Evolutionary conservation across 2,888 invertebrate species (phyloP).

Genomic region (Meghimatium bilineatum): DNA sequence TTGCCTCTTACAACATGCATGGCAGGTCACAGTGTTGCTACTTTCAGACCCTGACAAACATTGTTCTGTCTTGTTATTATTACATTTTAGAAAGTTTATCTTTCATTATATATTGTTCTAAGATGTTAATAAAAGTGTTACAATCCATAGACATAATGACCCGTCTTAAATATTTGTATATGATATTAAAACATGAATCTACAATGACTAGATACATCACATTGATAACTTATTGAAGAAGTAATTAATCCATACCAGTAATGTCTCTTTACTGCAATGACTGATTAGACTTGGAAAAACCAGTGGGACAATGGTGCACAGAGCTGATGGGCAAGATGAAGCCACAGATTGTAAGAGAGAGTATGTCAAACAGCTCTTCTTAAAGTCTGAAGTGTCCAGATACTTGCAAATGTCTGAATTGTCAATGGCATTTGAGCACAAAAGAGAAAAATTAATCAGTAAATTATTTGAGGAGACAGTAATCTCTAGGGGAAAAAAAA

Average conservation of each 20-base stretch:
- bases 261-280: slow-evolving; percentile 18
- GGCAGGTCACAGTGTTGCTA: no score
- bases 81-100: no score
- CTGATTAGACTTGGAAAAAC: slow-evolving; percentile 34
- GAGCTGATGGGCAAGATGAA: slow-evolving; percentile 14
- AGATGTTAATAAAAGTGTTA: no score
- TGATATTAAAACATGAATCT: no score
- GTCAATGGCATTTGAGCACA: not conserved
- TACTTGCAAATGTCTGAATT: slow-evolving; percentile 40
- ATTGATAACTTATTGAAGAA: not conserved
- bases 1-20: no score
- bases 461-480: not conserved
- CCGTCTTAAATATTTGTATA: no score
- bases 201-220: not conserved
- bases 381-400: slow-evolving; percentile 36
- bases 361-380: slow-evolving; percentile 41
- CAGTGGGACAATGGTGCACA: slow-evolving; percentile 26
- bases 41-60: no score
- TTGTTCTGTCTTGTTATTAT: no score
- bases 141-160: no score
- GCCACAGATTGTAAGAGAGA: slow-evolving; percentile 38
- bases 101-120: no score
- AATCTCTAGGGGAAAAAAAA: not conserved
- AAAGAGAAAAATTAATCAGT: not conserved
- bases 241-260: slow-evolving; percentile 28